Percentiles rank a stretch among this genome's conserved stretches.
phyloP scores from a whole-genome alignment of 2,113 vertebrate species.

The Eonycteris spelaea region DNA sequence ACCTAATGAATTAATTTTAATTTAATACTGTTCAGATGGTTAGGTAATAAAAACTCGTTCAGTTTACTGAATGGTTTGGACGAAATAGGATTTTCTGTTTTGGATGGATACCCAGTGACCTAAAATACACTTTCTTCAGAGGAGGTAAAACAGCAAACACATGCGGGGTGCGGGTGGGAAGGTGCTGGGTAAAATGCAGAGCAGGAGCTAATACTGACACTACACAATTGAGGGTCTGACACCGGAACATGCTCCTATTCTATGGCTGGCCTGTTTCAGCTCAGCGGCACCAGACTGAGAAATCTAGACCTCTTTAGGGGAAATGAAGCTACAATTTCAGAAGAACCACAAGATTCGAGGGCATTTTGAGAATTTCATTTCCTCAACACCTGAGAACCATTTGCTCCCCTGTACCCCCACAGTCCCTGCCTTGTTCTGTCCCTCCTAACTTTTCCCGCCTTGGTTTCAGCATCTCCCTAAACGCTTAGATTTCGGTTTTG shows the following conservation, averaged over 20 bases:
- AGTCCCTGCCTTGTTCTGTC: not conserved
- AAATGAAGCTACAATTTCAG: not conserved
- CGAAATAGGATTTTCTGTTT: not conserved
- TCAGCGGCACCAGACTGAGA: not conserved
- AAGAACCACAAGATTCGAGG: not conserved
- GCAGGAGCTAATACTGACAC: not conserved
- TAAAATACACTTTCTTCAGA: not conserved
- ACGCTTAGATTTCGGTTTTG: not conserved
- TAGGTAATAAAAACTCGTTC: conserved; percentile 17
- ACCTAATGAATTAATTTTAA: not conserved
- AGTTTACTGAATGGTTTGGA: not conserved
- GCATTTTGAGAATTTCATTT: not conserved
- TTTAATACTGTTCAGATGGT: not conserved
- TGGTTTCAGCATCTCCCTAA: not conserved
- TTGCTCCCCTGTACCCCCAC: not conserved
- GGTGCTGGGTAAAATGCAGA: not conserved
- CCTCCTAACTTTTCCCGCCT: not conserved
- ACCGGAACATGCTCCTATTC: not conserved
- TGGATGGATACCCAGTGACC: not conserved
- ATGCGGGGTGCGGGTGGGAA: not conserved
- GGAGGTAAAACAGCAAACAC: not conserved
- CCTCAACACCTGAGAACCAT: not conserved
- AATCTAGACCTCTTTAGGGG: not conserved
- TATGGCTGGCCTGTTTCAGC: not conserved
- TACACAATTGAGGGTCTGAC: not conserved